These are phyloP conservation scores for Muricea muricata DNA, from an alignment of 92 coral and sea anemone genomes.

Conservation along the genomic window DNA sequence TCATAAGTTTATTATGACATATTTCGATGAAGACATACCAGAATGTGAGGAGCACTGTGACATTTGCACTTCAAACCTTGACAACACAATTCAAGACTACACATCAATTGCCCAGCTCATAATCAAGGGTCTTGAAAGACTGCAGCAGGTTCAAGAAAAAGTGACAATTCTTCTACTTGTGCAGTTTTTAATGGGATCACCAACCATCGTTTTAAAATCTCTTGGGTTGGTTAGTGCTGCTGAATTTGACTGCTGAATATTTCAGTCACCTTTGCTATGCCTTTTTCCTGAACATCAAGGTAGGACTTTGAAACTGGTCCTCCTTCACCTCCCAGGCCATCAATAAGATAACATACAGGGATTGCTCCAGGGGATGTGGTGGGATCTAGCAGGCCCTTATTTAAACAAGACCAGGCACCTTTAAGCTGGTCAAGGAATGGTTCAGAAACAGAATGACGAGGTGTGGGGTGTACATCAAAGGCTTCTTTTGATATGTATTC, in stretches of 20 bases:
- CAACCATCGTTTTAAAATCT: constrained; percentile 40
- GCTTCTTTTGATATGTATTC: constrained; percentile 4
- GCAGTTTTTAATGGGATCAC: constrained; percentile 58
- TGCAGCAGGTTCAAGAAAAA: constrained; percentile 39
- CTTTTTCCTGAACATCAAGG: not conserved
- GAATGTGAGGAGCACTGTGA: constrained; percentile 54
- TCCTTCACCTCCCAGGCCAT: not conserved
- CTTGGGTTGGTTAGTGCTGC: constrained; percentile 42
- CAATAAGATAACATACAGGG: not conserved
- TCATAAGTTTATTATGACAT: constrained; percentile 21
- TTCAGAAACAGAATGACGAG: not conserved
- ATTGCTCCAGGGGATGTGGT: not conserved
- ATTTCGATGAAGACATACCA: constrained; percentile 40
- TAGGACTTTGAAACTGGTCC: not conserved
- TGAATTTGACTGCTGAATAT: constrained; percentile 30
- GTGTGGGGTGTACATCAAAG: not conserved
- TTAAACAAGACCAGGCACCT: constrained; percentile 1
- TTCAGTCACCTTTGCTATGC: not conserved
- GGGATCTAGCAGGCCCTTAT: not conserved
- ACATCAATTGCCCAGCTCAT: constrained; percentile 33
- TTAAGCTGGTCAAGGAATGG: not conserved
- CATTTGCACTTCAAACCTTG: constrained; percentile 39
- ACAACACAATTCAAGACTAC: constrained; percentile 41
- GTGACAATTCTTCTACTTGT: constrained; percentile 42
- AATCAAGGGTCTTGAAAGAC: constrained; percentile 34